phyloP scores from a whole-genome alignment of 1,140 invertebrate genomes.

The Nephila pilipes region DNA sequence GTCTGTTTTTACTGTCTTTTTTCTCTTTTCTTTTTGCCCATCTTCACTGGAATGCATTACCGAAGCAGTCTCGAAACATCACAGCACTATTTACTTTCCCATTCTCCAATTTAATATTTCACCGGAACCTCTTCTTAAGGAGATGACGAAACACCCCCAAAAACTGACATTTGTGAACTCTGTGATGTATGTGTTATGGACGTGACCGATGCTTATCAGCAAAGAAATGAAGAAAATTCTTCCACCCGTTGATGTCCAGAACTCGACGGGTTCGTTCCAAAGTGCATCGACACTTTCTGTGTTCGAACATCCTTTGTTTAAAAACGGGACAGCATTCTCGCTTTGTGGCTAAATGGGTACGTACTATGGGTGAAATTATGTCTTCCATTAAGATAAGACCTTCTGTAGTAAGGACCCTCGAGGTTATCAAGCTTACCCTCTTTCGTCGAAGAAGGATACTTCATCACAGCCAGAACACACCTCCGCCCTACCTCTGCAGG shows the following conservation, averaged over 20 bases:
- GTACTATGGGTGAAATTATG: neutral
- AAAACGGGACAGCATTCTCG: neutral
- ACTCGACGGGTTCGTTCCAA: neutral
- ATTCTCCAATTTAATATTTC: neutral
- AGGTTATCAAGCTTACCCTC: neutral
- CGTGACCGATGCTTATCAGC: neutral
- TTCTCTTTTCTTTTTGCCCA: too few species aligned
- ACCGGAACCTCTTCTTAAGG: neutral
- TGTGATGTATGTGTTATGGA: neutral
- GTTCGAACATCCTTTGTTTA: neutral
- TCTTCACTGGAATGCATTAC: neutral
- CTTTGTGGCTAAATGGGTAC: neutral
- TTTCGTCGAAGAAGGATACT: neutral
- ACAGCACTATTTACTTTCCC: neutral
- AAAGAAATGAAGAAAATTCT: neutral
- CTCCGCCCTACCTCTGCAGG: neutral
- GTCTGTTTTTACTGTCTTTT: too few species aligned
- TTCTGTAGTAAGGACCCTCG: neutral
- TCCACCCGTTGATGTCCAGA: neutral
- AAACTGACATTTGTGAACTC: neutral
- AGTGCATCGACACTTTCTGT: constrained; percentile 20
- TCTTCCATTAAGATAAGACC: constrained; percentile 26
- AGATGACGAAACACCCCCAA: neutral
- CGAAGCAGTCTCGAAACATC: neutral
- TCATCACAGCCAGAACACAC: neutral